Evolutionary conservation across 2,113 vertebrate genomes (phyloP).

Genomic region (Thunnus maccoyii): DNA sequence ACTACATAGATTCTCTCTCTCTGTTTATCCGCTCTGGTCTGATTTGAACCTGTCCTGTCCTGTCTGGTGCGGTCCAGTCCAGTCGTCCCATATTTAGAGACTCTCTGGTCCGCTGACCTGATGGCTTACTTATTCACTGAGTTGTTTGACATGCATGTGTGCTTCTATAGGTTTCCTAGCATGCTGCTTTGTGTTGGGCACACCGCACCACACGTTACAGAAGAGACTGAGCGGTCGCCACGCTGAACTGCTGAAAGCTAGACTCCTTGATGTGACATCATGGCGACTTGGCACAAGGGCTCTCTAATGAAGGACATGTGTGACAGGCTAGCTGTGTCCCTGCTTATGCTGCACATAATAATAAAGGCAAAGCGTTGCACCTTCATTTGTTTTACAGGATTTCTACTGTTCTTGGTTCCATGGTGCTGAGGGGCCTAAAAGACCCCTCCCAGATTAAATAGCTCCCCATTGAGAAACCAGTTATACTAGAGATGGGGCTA

Average conservation of each 20-base stretch:
- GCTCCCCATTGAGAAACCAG: background rate
- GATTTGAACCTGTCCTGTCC: slow-evolving; percentile 22
- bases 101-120: slow-evolving; percentile 42
- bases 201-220: slow-evolving; percentile 28
- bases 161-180: slow-evolving; percentile 77
- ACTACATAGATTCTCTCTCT: slow-evolving; percentile 8
- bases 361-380: background rate
- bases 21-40: background rate
- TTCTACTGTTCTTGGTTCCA: background rate
- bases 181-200: slow-evolving; percentile 76
- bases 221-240: slow-evolving; percentile 48
- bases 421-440: slow-evolving; percentile 5
- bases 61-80: slow-evolving; percentile 28
- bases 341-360: background rate
- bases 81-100: slow-evolving; percentile 38
- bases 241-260: slow-evolving; percentile 34
- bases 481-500: too few relatives aligned
- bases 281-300: background rate
- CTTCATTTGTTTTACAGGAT: background rate
- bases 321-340: background rate
- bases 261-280: slow-evolving; percentile 53
- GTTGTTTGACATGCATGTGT: slow-evolving; percentile 76
- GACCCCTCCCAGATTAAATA: background rate
- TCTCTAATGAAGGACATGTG: slow-evolving; percentile 5
- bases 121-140: slow-evolving; percentile 47